Evolutionary conservation across 2,888 invertebrate genomes (phyloP).

Genomic region (Ochropleura plecta): DNA sequence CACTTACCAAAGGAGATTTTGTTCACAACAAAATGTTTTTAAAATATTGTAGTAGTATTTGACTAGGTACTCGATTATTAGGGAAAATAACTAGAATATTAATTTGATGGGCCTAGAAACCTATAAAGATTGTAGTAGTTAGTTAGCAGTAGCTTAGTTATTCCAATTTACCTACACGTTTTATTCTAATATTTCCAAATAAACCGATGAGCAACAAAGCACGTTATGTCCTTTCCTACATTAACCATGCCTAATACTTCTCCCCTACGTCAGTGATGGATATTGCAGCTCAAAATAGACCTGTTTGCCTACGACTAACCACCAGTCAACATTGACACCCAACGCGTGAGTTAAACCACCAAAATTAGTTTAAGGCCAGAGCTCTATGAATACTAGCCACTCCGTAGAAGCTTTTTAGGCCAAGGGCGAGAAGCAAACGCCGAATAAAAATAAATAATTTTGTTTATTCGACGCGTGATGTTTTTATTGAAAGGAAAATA

Average conservation of each 20-base stretch:
- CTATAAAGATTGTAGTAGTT: too few species aligned
- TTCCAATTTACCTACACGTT: background rate
- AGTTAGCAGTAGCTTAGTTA: too few species aligned
- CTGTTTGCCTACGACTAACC: constrained; percentile 55
- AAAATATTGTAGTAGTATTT: background rate
- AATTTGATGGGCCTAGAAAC: background rate
- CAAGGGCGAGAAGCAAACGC: constrained; percentile 65
- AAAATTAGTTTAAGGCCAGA: constrained; percentile 39
- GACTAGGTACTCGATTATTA: background rate
- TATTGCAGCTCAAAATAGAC: constrained; percentile 67
- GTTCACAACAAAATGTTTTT: background rate
- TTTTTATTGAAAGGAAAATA: constrained; percentile 14
- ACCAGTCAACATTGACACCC: constrained; percentile 64
- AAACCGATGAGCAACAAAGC: background rate
- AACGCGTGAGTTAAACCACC: constrained; percentile 36
- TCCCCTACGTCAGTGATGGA: constrained; percentile 62
- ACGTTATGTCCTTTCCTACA: constrained; percentile 14
- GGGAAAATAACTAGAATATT: background rate
- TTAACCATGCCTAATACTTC: constrained; percentile 31
- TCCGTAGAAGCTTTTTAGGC: constrained; percentile 62
- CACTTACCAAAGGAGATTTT: background rate
- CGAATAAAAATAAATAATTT: constrained; percentile 57
- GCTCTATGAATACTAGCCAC: constrained; percentile 60
- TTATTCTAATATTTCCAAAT: constrained; percentile 1
- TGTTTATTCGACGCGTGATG: constrained; percentile 41